Evolutionary conservation across 1,140 invertebrate genomes (phyloP).

Genomic region (Dendroctonus valens): DNA sequence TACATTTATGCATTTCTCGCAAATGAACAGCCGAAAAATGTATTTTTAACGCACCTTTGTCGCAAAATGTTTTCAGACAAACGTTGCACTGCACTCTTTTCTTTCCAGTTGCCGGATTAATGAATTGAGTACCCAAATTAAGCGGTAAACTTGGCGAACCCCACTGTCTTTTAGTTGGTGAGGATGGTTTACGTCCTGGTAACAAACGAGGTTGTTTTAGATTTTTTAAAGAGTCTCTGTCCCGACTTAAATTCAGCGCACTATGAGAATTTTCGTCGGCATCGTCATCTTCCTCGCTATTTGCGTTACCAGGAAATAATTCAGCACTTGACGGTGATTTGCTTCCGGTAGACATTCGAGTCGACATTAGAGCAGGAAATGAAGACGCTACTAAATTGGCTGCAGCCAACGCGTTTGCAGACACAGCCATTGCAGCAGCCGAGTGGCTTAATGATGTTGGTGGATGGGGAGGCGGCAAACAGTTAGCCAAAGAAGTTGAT

Average conservation of each 20-base stretch:
- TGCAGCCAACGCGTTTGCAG: constrained; percentile 50
- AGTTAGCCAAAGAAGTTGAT: constrained; percentile 61
- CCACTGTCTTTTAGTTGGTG: constrained; percentile 89
- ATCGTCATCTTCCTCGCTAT: constrained; percentile 61
- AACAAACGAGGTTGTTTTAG: constrained; percentile 46
- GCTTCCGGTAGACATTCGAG: constrained; percentile 43
- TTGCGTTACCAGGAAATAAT: constrained; percentile 49
- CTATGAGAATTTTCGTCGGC: constrained; percentile 63
- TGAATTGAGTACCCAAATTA: constrained; percentile 84
- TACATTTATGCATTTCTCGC: constrained; percentile 99
- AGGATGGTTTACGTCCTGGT: constrained; percentile 71
- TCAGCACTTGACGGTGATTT: constrained; percentile 51
- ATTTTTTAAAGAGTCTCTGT: constrained; percentile 52
- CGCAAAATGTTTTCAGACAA: constrained; percentile 98
- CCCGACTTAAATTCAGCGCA: constrained; percentile 67
- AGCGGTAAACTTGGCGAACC: constrained; percentile 76
- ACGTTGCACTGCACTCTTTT: constrained; percentile 98
- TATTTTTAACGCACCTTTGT: constrained; percentile 99
- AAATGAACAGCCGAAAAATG: constrained; percentile 99
- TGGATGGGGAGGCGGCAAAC: constrained; percentile 59
- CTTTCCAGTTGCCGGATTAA: constrained; percentile 89
- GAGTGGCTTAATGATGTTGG: constrained; percentile 55
- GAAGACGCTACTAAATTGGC: constrained; percentile 52
- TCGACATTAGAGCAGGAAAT: constrained; percentile 48
- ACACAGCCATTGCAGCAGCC: constrained; percentile 56